Percentiles rank a stretch among this genome's conserved stretches.
Evolutionary conservation across 2,888 invertebrate species (phyloP).

Genomic region (Antheraea assamensis): DNA sequence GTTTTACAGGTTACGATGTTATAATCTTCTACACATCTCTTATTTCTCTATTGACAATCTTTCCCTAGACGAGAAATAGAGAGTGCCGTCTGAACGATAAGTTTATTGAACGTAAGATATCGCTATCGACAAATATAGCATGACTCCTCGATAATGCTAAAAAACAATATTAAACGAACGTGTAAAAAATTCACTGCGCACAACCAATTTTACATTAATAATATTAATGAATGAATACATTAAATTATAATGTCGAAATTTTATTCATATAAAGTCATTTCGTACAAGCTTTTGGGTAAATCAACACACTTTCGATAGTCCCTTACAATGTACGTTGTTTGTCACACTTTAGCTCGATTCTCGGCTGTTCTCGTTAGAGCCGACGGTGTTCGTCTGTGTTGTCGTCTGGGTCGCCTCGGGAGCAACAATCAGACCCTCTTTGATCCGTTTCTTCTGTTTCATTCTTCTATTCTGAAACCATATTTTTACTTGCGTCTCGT

Average conservation of each 20-base stretch:
- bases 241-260: neutral
- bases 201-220: neutral
- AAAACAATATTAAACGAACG: neutral
- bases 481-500: conserved; percentile 98
- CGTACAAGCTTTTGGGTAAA: conserved; percentile 15
- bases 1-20: neutral
- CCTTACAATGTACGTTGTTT: conserved; percentile 25
- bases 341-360: conserved; percentile 82
- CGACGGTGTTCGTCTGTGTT: conserved; percentile 63
- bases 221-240: neutral
- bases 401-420: conserved; percentile 77
- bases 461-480: conserved; percentile 99
- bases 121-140: conserved; percentile 7
- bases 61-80: conserved; percentile 9
- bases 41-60: neutral
- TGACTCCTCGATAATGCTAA: neutral
- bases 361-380: conserved; percentile 87
- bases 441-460: conserved; percentile 99
- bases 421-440: conserved; percentile 90
- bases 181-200: conserved; percentile 3
- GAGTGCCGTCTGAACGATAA: neutral
- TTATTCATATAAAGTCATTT: neutral
- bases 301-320: conserved; percentile 32
- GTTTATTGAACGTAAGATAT: neutral
- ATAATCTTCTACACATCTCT: neutral